phyloP scores from a whole-genome alignment of 2,113 vertebrate species.

The Siniperca knerii region DNA sequence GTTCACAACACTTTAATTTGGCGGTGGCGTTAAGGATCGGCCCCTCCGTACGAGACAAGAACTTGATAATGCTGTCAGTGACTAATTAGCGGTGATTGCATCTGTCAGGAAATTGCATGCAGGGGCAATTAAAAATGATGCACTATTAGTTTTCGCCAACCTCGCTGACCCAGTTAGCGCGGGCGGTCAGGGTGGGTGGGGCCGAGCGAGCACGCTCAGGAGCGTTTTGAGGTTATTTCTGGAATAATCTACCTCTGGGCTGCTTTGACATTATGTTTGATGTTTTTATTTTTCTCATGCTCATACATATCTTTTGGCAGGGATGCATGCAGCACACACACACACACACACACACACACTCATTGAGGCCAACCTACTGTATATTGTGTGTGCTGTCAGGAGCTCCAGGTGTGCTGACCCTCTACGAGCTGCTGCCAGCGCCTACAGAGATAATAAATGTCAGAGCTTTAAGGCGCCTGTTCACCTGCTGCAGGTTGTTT shows the following conservation, averaged over 20 bases:
- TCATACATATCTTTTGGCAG: conserved; percentile 34
- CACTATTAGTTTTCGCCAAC: conserved; percentile 67
- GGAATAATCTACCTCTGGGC: conserved; percentile 29
- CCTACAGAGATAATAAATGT: conserved; percentile 57
- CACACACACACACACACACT: background rate
- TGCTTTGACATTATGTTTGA: conserved; percentile 48
- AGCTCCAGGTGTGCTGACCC: conserved; percentile 28
- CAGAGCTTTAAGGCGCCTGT: conserved; percentile 40
- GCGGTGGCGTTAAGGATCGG: conserved; percentile 42
- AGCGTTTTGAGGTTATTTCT: conserved; percentile 68
- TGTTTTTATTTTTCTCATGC: conserved; percentile 45
- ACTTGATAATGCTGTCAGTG: conserved; percentile 71
- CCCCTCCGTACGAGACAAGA: conserved; percentile 38
- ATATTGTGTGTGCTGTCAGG: conserved; percentile 5
- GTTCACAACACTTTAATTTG: conserved; percentile 74
- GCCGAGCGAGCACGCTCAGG: background rate
- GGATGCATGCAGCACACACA: background rate
- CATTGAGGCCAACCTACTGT: background rate
- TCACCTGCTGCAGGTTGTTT: conserved; percentile 45
- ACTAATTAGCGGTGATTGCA: conserved; percentile 78
- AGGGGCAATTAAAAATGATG: conserved; percentile 78
- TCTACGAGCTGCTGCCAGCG: conserved; percentile 33
- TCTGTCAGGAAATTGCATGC: conserved; percentile 74
- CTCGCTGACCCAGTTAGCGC: conserved; percentile 64
- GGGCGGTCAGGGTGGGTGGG: conserved; percentile 42